These are phyloP conservation scores for Meteorus sp. DNA, from an alignment of 1,140 invertebrate genomes.

Conservation along the genomic window DNA sequence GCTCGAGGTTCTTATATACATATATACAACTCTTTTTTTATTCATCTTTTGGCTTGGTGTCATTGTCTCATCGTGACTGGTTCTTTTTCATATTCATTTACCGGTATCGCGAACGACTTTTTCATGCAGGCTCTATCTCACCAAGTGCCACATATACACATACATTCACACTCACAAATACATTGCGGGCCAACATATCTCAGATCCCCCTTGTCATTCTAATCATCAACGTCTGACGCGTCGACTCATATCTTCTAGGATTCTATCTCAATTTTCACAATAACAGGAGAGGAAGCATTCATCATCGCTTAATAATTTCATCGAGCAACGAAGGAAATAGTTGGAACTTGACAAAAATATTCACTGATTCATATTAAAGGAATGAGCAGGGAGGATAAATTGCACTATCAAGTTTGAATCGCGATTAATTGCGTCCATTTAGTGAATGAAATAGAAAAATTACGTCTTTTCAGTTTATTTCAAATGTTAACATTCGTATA, in stretches of 20 bases:
- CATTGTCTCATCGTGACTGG: conserved; percentile 9
- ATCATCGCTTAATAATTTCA: neutral
- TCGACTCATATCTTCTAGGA: neutral
- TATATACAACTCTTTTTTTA: no score
- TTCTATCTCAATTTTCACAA: neutral
- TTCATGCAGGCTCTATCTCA: no score
- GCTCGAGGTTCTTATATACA: neutral
- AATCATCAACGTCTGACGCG: neutral
- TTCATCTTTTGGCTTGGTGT: neutral
- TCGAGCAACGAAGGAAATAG: conserved; percentile 9
- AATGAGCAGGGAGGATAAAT: neutral
- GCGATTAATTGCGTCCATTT: conserved; percentile 3
- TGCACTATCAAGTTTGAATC: neutral
- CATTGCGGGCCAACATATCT: neutral
- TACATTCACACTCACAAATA: no score
- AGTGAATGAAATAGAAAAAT: neutral
- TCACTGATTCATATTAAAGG: conserved; percentile 1
- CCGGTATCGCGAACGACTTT: no score
- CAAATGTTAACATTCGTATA: neutral
- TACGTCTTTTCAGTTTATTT: neutral
- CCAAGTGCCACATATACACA: no score
- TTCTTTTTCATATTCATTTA: neutral
- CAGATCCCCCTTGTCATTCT: neutral
- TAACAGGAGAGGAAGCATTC: conserved; percentile 1
- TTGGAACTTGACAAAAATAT: no score